Evolutionary conservation across 1,140 invertebrate species (phyloP), one percentile per base, ranked within the genome.

Genomic region (Drosophila erecta): DNA sequence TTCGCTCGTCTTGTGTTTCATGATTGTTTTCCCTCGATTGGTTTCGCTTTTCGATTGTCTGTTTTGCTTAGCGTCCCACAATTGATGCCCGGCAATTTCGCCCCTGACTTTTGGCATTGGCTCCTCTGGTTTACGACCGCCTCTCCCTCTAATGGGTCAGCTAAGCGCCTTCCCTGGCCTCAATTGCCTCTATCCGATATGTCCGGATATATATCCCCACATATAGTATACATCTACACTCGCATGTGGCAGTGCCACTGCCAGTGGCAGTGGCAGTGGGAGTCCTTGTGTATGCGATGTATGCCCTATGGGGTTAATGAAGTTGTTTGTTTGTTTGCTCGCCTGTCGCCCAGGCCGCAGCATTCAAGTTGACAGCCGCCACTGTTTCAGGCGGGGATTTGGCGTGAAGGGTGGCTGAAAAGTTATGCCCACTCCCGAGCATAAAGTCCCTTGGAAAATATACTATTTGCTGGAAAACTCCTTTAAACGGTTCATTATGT

Each of bases 261-360:
- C 30, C 14, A 24, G 24, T n/a, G 7, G 35, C 27, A 66, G 20
- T 38, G 57, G 50, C 27, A 49, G 49, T 57, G 60, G 24, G 57
- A 37, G 58, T 46, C 37, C 61, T 43, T 83, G 47, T 79, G 41
- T 61, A 59, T 75, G 57, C 58, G 22, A 55, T 70, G 51, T 60
- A 71, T 81, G 84, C 76, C 83, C 79, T 76, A 51, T 79, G 79
- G 84, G 84, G 79, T 79, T 79, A 87, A 87, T 87, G 79, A 89
- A 87, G 84, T 87, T 87, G 79, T 87, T 87, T 87, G 81, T 84
- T 84, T 83, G 81, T 81, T 87, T 87, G 74, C 50, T 54, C 40
- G 62, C 77, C 65, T 79, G 76, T 73, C 58, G 54, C 27, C 30
- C 51, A 24, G 41, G 22, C 56, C 51, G 57, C 72, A 33, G 76